A percentile compares a stretch with the other conserved stretches of the same genome.
Conservation (phyloP, 30 jellyfish, hydroid and myxozoan genomes). For the Pseudorhiza aurosa region DNA sequence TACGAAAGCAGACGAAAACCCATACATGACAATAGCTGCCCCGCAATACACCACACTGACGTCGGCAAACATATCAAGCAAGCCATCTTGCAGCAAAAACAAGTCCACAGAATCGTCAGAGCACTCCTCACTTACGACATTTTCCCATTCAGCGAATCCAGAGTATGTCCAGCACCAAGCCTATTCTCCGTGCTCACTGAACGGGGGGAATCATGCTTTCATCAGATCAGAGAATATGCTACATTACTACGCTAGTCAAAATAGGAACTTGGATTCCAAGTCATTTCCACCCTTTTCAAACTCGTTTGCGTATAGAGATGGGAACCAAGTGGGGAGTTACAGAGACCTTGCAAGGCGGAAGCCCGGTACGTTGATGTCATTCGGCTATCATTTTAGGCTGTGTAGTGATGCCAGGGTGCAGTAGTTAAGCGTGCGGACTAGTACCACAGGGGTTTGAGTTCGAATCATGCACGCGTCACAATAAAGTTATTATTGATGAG, state of each 20-base stretch:
- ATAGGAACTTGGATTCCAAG: slow-evolving; percentile 22
- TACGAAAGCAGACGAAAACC: slow-evolving; percentile 40
- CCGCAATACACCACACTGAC: slow-evolving; percentile 32
- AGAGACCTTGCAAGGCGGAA: slow-evolving; percentile 48
- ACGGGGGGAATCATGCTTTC: slow-evolving; percentile 6
- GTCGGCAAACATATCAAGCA: slow-evolving; percentile 18
- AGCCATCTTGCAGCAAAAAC: slow-evolving; percentile 7
- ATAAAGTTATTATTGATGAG: no score
- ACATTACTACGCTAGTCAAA: slow-evolving; percentile 28
- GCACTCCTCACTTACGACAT: slow-evolving; percentile 4
- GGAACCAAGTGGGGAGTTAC: slow-evolving; percentile 28
- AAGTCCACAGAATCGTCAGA: slow-evolving; percentile 1
- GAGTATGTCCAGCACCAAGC: slow-evolving; percentile 10
- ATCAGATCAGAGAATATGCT: slow-evolving; percentile 37
- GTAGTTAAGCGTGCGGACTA: no score
- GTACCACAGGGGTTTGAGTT: no score
- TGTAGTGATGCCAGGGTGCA: no score
- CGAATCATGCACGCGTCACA: no score
- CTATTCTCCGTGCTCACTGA: slow-evolving; percentile 6
- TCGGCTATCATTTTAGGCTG: background rate
- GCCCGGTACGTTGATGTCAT: slow-evolving; percentile 15
- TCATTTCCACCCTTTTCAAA: background rate
- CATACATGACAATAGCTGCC: slow-evolving; percentile 65
- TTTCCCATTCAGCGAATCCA: slow-evolving; percentile 7
- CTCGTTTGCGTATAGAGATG: slow-evolving; percentile 32